Percentiles rank a stretch among this genome's conserved stretches.
phyloP scores from a whole-genome alignment of 2,888 invertebrate species.

The Chalcis sispes region DNA sequence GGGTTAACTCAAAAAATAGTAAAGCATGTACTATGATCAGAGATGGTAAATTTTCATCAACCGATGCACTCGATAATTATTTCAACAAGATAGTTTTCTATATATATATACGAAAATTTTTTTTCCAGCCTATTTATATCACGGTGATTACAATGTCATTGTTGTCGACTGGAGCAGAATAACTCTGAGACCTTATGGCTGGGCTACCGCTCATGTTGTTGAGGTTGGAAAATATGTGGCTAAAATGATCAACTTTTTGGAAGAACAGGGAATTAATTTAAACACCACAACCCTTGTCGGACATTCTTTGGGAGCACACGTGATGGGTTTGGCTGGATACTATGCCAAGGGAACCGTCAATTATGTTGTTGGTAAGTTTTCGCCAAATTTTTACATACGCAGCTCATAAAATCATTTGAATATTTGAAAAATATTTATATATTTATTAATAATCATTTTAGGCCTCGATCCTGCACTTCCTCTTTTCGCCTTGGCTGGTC shows the following conservation, averaged over 20 bases:
- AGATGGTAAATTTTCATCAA: slow-evolving; percentile 64
- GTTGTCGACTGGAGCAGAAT: slow-evolving; percentile 68
- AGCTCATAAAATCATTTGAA: too few relatives aligned
- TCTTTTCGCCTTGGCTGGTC: slow-evolving; percentile 63
- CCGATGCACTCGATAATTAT: neutral
- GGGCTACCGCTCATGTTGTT: slow-evolving; percentile 61
- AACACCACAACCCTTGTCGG: slow-evolving; percentile 65
- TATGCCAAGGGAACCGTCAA: slow-evolving; percentile 60
- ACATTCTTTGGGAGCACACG: slow-evolving; percentile 71
- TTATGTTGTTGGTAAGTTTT: slow-evolving; percentile 65
- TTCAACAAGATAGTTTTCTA: neutral
- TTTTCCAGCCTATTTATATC: slow-evolving; percentile 63
- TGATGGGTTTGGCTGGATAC: slow-evolving; percentile 67
- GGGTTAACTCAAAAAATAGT: slow-evolving; percentile 63
- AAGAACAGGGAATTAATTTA: slow-evolving; percentile 60
- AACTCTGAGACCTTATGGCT: slow-evolving; percentile 59
- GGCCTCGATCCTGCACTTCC: slow-evolving; percentile 75
- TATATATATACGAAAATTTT: neutral
- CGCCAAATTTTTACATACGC: too few relatives aligned
- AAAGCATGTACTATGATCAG: slow-evolving; percentile 61
- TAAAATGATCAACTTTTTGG: slow-evolving; percentile 67
- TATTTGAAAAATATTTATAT: too few relatives aligned
- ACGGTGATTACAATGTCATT: slow-evolving; percentile 68
- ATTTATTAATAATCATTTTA: slow-evolving; percentile 52
- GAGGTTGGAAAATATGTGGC: slow-evolving; percentile 62